Percentiles rank a stretch among this genome's conserved stretches.
phyloP scores from a whole-genome alignment of 2,888 invertebrate species.

The Lasioglossum leucozonium region DNA sequence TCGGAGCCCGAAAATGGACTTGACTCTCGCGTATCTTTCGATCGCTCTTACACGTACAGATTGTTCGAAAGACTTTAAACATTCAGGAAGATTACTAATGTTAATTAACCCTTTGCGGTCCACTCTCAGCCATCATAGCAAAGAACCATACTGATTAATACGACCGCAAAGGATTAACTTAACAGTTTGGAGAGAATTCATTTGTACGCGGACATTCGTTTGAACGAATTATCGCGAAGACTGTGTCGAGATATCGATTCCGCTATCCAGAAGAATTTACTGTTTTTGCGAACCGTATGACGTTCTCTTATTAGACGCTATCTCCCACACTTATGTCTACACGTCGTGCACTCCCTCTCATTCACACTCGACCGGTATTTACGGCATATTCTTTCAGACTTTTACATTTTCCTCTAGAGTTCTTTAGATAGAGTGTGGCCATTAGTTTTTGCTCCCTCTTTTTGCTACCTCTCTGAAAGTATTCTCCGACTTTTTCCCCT shows the following conservation, averaged over 20 bases:
- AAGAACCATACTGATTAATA: too few species aligned
- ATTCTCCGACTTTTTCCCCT: background rate
- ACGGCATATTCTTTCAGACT: conserved; percentile 2
- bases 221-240: background rate
- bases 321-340: background rate
- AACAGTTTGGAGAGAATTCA: background rate
- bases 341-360: background rate
- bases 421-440: conserved; percentile 3
- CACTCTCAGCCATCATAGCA: too few species aligned
- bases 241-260: background rate
- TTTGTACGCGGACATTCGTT: background rate
- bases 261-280: background rate
- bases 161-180: too few species aligned
- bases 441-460: conserved; percentile 13
- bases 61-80: background rate
- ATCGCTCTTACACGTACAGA: background rate
- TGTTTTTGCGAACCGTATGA: background rate
- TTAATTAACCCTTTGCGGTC: too few species aligned
- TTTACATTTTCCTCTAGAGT: background rate
- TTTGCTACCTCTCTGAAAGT: background rate
- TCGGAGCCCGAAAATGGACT: background rate
- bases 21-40: background rate
- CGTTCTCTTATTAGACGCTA: background rate
- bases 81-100: too few species aligned
- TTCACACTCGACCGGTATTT: background rate